Evolutionary conservation across 2,113 vertebrate species (phyloP).

Genomic region (Mungos mungo): DNA sequence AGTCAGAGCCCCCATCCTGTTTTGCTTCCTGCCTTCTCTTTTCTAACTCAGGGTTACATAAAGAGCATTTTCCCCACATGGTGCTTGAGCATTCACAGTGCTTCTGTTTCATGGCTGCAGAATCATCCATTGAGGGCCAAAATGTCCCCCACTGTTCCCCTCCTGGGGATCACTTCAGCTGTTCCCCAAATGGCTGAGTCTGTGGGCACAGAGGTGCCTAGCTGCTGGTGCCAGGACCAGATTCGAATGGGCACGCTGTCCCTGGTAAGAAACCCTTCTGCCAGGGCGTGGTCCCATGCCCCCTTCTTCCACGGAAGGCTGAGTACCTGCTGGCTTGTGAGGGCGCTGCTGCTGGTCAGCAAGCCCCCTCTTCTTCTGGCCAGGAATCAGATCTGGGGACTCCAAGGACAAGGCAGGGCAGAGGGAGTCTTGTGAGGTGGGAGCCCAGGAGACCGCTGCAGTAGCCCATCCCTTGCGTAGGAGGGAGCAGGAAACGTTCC

Average conservation of each 20-base stretch:
- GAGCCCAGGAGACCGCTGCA: neutral
- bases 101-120: neutral
- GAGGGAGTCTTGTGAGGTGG: neutral
- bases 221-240: neutral
- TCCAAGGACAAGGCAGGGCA: neutral
- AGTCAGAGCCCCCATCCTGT: neutral
- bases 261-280: neutral
- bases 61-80: neutral
- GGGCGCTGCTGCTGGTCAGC: neutral
- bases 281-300: neutral
- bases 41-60: neutral
- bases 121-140: neutral
- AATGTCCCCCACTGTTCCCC: neutral
- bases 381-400: neutral
- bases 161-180: neutral
- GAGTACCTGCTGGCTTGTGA: neutral
- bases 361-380: neutral
- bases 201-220: neutral
- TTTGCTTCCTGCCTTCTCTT: neutral
- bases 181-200: neutral
- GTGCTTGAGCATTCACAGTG: neutral
- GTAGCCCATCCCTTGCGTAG: neutral
- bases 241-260: neutral
- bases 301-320: neutral
- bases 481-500: no score